Percentiles rank a stretch among this genome's conserved stretches.
phyloP scores from a whole-genome alignment of 1,140 invertebrate species.

The Drosophila nigromelanica region DNA sequence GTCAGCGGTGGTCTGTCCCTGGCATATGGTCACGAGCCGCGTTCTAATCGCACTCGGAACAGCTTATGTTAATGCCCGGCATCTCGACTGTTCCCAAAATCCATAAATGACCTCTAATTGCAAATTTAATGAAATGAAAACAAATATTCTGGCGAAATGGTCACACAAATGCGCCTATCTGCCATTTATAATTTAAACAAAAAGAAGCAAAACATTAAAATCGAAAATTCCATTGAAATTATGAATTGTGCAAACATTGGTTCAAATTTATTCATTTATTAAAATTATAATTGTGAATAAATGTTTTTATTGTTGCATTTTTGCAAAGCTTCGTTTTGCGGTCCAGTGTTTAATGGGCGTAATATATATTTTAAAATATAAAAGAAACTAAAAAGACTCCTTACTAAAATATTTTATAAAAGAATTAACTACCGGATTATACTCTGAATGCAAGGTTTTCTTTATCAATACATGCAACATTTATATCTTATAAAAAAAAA shows the following conservation, averaged over 20 bases:
- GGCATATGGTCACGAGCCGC: conserved; percentile 53
- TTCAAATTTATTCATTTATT: conserved; percentile 12
- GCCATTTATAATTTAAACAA: conserved; percentile 33
- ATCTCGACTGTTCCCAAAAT: conserved; percentile 48
- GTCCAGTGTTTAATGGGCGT: neutral
- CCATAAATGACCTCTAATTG: conserved; percentile 77
- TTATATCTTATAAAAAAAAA: no score
- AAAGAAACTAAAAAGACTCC: neutral
- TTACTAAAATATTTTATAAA: neutral
- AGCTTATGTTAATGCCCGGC: conserved; percentile 67
- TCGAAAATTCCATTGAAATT: conserved; percentile 1
- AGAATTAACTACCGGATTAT: neutral
- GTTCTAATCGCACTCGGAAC: conserved; percentile 61
- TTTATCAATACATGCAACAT: no score
- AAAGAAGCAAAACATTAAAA: neutral
- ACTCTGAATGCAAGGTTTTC: neutral
- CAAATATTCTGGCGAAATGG: conserved; percentile 50
- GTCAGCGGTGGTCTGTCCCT: conserved; percentile 43
- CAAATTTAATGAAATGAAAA: conserved; percentile 79
- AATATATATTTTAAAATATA: neutral
- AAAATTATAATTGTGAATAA: conserved; percentile 16
- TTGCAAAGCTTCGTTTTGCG: neutral
- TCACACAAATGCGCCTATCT: conserved; percentile 42
- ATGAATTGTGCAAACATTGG: conserved; percentile 10
- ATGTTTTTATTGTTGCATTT: conserved; percentile 1